Conservation (phyloP, 2,888 invertebrate species). For the Eumerus sabulonum region DNA sequence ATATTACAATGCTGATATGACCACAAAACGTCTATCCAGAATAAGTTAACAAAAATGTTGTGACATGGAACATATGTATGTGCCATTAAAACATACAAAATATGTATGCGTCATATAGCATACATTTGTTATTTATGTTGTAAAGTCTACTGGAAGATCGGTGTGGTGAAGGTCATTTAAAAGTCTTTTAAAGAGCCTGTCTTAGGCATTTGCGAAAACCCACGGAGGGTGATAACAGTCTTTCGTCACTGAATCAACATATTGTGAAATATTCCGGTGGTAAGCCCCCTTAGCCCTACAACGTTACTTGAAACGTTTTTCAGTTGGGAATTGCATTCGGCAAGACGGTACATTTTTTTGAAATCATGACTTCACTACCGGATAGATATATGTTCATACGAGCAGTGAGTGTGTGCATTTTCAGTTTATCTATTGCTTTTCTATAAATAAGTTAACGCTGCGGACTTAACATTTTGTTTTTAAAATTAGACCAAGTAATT, state of each 20-base stretch:
- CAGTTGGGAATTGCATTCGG: conserved; percentile 16
- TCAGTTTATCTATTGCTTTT: too few relatives aligned
- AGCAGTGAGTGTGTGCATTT: too few relatives aligned
- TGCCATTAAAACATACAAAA: conserved; percentile 4
- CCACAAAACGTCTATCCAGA: neutral
- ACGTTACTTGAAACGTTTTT: conserved; percentile 35
- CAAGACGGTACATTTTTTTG: neutral
- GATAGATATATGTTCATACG: too few relatives aligned
- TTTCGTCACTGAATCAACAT: neutral
- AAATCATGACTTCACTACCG: conserved; percentile 3
- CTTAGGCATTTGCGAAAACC: too few relatives aligned
- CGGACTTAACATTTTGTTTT: too few relatives aligned
- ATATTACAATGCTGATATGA: conserved; percentile 4
- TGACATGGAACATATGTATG: too few relatives aligned
- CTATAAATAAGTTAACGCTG: too few relatives aligned
- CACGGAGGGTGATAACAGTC: too few relatives aligned
- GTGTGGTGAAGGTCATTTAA: conserved; percentile 50
- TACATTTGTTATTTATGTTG: neutral
- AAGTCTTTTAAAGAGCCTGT: conserved; percentile 46
- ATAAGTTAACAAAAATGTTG: conserved; percentile 5
- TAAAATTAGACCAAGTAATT: too few relatives aligned
- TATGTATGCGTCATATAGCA: neutral
- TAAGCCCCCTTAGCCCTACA: conserved; percentile 1
- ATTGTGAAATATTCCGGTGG: conserved; percentile 1
- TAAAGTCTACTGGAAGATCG: neutral